Evolutionary conservation across 2,797 vertebrate species (phyloP), one percentile per base, ranked within the genome.

Genomic region (Triplophysa bombifrons): DNA sequence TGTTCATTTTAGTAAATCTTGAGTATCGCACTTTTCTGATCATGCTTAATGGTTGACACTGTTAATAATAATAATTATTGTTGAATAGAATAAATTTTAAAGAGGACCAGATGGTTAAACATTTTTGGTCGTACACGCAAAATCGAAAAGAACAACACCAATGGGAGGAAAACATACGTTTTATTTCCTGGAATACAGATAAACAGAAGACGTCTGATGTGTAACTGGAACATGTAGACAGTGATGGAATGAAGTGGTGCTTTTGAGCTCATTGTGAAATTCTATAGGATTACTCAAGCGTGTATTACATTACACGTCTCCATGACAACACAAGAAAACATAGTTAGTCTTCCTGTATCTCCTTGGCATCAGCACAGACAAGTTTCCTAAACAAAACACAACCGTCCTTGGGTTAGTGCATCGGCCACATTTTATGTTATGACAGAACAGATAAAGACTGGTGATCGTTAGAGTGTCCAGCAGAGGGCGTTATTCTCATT

Each of bases 401-500:
- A 19, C n/a, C 13, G 9, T 19, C 53, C n/a, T 55, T 2, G 9
- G 19, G n/a, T 20, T 55, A 20, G 8, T 8, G 10, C n/a, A 22
- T 56, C 9, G 3, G 20, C 9, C 55, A 11, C 17, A 55, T n/a
- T n/a, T 53, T 4, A n/a, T 53, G 51, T 53, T 7, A 19, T 58
- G 55, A 20, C 3, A 11, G 8, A 14, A 50, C 38, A 38, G n/a
- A 20, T 2, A 17, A 1, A 38, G 61, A 41, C 4, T 60, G 17
- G 2, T 34, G 44, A 50, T 78, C n/a, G 19, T 41, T 63, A 25
- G 1, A 12, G 27, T 27, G 19, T 41, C 67, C 76, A 78, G 46
- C 56, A 71, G 76, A 71, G 76, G 76, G 67, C n/a, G 13, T 3
- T 61, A 70, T 34, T 30, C 14, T 34, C 27, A 63, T 71, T 63